These are phyloP conservation scores for Busseola fusca DNA, from an alignment of 2,888 invertebrate species.

Conservation along the genomic window DNA sequence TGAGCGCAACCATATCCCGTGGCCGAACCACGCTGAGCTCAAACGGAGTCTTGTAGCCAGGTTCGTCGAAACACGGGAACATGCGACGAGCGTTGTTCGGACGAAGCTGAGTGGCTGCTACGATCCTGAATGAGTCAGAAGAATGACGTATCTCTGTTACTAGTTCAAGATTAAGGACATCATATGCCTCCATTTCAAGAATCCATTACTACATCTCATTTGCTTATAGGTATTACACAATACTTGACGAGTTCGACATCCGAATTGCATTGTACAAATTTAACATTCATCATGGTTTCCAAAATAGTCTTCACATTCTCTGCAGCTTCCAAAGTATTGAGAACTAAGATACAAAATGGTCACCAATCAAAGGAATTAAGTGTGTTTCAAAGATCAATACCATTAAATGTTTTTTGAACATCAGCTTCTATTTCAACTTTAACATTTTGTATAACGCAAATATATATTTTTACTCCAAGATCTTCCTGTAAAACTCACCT, in stretches of 20 bases:
- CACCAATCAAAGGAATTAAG: no score
- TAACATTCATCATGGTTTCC: no score
- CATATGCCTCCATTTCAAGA: neutral
- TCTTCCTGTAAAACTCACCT: slow-evolving; percentile 76
- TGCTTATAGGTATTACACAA: no score
- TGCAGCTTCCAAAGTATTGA: no score
- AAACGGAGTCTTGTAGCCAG: slow-evolving; percentile 92
- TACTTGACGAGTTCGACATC: no score
- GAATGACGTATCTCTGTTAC: neutral
- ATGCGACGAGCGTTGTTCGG: slow-evolving; percentile 93
- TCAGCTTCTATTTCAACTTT: neutral
- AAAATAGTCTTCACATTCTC: no score
- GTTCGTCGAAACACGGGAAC: slow-evolving; percentile 95
- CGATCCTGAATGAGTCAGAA: slow-evolving; percentile 78
- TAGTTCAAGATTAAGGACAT: neutral
- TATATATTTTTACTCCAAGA: no score
- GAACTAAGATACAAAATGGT: no score
- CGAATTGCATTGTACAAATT: no score
- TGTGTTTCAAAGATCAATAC: no score
- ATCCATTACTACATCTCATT: no score
- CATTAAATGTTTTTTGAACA: neutral
- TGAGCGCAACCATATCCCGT: slow-evolving; percentile 88
- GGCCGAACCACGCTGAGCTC: slow-evolving; percentile 90
- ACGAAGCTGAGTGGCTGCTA: slow-evolving; percentile 91
- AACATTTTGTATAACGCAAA: no score